Conservation (phyloP, 2,113 vertebrate species). For the Panthera uncia region DNA sequence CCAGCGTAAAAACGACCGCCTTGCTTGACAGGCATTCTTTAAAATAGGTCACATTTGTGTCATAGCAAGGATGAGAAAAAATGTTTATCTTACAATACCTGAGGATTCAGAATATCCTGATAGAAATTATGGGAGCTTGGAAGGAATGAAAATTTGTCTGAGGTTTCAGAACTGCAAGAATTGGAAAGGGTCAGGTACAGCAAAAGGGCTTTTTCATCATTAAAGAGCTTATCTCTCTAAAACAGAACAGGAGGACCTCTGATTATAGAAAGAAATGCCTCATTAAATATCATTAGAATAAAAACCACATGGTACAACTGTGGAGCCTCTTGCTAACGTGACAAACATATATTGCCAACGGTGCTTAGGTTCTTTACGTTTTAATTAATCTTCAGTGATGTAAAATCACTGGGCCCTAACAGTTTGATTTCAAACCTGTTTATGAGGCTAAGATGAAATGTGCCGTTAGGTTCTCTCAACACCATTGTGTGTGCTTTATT, state of each 20-base stretch:
- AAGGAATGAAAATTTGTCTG: constrained; percentile 18
- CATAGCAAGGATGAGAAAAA: not conserved
- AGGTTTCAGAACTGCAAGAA: not conserved
- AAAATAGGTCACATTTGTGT: not conserved
- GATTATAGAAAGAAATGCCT: constrained; percentile 41
- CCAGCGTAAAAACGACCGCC: not conserved
- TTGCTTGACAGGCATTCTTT: not conserved
- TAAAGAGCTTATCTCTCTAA: constrained; percentile 15
- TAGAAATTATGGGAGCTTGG: not conserved
- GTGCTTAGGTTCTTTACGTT: constrained; percentile 33
- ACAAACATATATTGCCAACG: not conserved
- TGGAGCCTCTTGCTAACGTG: not conserved
- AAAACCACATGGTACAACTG: not conserved
- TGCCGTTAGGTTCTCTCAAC: constrained; percentile 15
- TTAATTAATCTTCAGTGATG: constrained; percentile 62
- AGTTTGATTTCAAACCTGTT: constrained; percentile 42
- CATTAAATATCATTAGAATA: constrained; percentile 24
- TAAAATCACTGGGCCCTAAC: constrained; percentile 29
- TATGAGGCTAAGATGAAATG: constrained; percentile 19
- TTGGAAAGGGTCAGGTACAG: not conserved
- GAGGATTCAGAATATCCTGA: not conserved
- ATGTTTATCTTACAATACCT: not conserved
- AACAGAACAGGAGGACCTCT: not conserved
- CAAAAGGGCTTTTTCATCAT: constrained; percentile 8
- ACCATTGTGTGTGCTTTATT: constrained; percentile 55